Conservation (phyloP, 2,113 vertebrate genomes). For the Actenoides hombroni region DNA sequence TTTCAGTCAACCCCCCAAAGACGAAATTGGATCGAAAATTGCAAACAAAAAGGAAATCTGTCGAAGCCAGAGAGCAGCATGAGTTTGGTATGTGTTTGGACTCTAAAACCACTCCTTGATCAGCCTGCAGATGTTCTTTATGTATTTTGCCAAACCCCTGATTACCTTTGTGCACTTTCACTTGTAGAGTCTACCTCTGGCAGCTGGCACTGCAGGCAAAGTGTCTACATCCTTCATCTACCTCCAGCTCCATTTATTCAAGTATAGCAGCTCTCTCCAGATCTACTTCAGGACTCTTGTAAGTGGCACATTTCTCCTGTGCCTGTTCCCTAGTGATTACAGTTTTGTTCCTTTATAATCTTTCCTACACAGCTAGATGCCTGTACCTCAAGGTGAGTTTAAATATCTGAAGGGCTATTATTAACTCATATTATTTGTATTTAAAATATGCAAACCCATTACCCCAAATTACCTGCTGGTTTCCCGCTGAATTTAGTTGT, state of each 20-base stretch:
- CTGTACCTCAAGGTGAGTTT: background rate
- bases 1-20: background rate
- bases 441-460: conserved; percentile 5
- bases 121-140: background rate
- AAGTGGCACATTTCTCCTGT: background rate
- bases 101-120: background rate
- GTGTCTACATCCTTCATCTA: background rate
- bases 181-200: background rate
- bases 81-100: rapidly evolving
- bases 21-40: background rate
- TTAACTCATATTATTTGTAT: background rate
- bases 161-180: background rate
- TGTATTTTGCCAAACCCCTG: background rate
- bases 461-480: background rate
- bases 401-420: background rate
- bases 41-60: rapidly evolving
- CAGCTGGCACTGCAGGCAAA: background rate
- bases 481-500: background rate
- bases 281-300: background rate
- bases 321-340: background rate
- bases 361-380: background rate
- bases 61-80: background rate
- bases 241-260: background rate
- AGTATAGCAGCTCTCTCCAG: background rate
- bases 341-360: background rate